Base-by-base conservation (phyloP, 1,140 invertebrate species). In the Drosophila nikananu region DNA sequence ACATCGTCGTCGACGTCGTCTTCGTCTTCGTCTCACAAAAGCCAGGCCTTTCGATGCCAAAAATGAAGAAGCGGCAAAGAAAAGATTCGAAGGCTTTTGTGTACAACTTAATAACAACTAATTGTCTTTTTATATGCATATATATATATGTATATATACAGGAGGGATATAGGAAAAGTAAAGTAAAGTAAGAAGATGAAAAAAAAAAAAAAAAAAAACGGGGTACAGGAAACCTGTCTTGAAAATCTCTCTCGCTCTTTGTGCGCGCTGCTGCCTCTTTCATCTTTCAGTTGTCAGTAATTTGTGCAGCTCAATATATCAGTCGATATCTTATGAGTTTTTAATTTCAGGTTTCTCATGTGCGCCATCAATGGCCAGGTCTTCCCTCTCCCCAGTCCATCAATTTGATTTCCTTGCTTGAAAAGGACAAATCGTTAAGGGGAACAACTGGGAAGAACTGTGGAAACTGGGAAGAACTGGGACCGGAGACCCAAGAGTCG, bases 321-420 rank as follows among this genome's bases (percentile, higher is more conserved):
- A 92, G 91, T 92, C 91, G 91, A 92, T 92, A 92, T 92, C 91
- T 92, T 92, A 92, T 92, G 91, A 92, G 91, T 92, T 92, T 92
- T 92, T 92, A 92, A 92, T 92, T 92, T 92, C 90, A 92, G 91
- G 89, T 91, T 89, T 79, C 52, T 68, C 61, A 64, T 59, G 30
- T 55, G 54, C 32, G 54, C 35, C 54, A 55, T 37, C 52, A 55
- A 55, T 55, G 32, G 52, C 30, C 9, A 1, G 8, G 27, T 19
- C 15, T 51, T 58, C 87, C 0, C 25, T n/a, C 48, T 12, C 10
- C 10, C 49, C 17, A n/a, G 46, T 57, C 77, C 90, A 92, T 92
- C 91, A 92, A 92, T 92, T 80, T 91, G 91, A 91, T 91, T 91
- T 89, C 86, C 71, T 57, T 35, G 60, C 60, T 77, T 89, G 91